Conservation (phyloP, 2,113 vertebrate species). For the Climacteris rufus region DNA sequence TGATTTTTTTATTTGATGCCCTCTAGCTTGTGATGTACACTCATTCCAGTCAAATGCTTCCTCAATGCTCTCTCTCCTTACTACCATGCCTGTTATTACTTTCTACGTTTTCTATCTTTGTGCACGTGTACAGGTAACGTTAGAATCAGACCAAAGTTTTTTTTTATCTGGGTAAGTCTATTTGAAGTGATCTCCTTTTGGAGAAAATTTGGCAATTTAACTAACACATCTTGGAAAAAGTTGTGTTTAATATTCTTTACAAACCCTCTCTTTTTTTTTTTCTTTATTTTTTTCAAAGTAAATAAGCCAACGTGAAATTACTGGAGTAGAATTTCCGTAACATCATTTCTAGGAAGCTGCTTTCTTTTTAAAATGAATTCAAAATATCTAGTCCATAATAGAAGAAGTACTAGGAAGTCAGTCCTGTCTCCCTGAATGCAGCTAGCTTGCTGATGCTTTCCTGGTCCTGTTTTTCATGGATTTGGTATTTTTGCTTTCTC, state of each 20-base stretch:
- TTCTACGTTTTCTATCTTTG: background rate
- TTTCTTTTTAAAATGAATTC: background rate
- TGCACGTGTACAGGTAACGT: background rate
- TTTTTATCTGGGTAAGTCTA: background rate
- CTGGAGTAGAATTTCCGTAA: background rate
- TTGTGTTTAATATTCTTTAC: background rate
- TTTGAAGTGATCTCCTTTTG: background rate
- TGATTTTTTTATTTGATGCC: background rate
- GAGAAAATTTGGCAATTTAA: background rate
- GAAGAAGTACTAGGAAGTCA: background rate
- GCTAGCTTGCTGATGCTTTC: background rate
- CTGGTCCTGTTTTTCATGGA: background rate
- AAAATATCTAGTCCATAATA: background rate
- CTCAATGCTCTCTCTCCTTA: background rate
- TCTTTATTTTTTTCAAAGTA: background rate
- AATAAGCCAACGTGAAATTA: background rate
- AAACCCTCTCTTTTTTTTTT: background rate
- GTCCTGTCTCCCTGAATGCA: background rate
- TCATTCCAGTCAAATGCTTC: background rate
- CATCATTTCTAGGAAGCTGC: background rate
- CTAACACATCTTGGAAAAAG: background rate
- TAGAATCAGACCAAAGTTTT: background rate
- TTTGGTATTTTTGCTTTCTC: background rate
- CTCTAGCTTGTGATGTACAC: background rate
- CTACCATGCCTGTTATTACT: background rate